Conservation (phyloP, 2,888 invertebrate genomes). For the Amorpha juglandis region DNA sequence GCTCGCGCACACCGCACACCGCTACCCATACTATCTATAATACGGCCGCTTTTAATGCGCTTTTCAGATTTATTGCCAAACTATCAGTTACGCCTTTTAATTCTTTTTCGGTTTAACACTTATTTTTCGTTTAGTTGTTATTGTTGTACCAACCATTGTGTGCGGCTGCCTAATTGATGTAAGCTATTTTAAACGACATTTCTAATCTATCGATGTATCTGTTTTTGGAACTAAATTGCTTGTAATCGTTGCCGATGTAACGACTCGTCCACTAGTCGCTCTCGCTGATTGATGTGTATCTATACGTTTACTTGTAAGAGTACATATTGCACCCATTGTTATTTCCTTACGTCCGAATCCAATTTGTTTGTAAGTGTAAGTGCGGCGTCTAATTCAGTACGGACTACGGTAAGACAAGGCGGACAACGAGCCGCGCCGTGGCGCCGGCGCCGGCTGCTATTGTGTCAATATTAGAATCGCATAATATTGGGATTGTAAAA, state of each 20-base stretch:
- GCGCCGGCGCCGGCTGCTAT: slow-evolving; percentile 22
- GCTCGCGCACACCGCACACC: slow-evolving; percentile 48
- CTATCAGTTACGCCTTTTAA: slow-evolving; percentile 38
- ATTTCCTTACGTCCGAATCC: not conserved
- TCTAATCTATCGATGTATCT: slow-evolving; percentile 10
- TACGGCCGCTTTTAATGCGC: slow-evolving; percentile 33
- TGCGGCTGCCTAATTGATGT: slow-evolving; percentile 12
- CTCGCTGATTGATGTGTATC: not conserved
- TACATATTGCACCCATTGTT: not conserved
- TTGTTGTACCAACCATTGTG: not conserved
- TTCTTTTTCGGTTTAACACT: slow-evolving; percentile 28
- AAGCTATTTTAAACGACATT: slow-evolving; percentile 12
- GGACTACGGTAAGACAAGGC: not conserved
- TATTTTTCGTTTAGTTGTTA: slow-evolving; percentile 23
- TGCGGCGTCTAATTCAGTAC: slow-evolving; percentile 14
- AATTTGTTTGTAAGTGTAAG: slow-evolving; percentile 11
- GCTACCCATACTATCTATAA: slow-evolving; percentile 35
- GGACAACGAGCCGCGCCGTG: not conserved
- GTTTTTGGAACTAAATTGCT: slow-evolving; percentile 13
- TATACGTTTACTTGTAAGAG: not conserved
- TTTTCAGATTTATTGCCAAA: slow-evolving; percentile 47
- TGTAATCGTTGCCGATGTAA: slow-evolving; percentile 1
- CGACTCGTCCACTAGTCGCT: not conserved
- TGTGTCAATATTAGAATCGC: slow-evolving; percentile 24
- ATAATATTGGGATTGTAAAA: slow-evolving; percentile 34